These are phyloP conservation scores for Leptopilina myrica DNA, from an alignment of 2,888 invertebrate genomes.

Conservation along the genomic window DNA sequence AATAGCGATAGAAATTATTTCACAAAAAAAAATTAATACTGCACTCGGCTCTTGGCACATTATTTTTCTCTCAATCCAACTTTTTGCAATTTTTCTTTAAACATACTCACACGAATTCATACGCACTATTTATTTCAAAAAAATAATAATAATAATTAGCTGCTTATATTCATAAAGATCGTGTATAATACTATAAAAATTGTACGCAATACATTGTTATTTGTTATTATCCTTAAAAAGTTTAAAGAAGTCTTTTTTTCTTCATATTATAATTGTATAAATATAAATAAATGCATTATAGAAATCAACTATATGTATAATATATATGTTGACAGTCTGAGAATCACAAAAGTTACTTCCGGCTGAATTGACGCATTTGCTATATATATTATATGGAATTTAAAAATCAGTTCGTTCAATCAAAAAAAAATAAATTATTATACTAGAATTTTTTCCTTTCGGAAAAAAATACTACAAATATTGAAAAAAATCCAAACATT, in stretches of 20 bases:
- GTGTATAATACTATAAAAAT: constrained; percentile 23
- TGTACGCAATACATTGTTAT: constrained; percentile 3
- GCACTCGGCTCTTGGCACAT: constrained; percentile 53
- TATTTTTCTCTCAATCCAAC: constrained; percentile 45
- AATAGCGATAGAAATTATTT: constrained; percentile 57
- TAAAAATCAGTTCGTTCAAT: constrained; percentile 45
- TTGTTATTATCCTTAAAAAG: background rate
- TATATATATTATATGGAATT: background rate
- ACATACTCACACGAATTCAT: constrained; percentile 12
- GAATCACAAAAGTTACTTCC: constrained; percentile 58
- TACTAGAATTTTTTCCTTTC: background rate
- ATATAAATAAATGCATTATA: constrained; percentile 75
- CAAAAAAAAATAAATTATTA: constrained; percentile 8
- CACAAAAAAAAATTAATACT: constrained; percentile 49
- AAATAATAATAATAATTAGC: background rate
- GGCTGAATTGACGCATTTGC: constrained; percentile 14
- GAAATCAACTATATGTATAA: constrained; percentile 69
- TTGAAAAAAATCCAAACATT: background rate
- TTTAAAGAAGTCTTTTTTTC: constrained; percentile 19
- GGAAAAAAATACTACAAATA: background rate
- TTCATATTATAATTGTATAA: constrained; percentile 7
- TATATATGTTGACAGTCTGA: constrained; percentile 72
- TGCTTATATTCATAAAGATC: constrained; percentile 14
- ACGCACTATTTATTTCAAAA: constrained; percentile 18
- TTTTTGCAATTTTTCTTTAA: constrained; percentile 15